Evolutionary conservation across 2,888 invertebrate species (phyloP).

Genomic region (Drosophila kanekoi): DNA sequence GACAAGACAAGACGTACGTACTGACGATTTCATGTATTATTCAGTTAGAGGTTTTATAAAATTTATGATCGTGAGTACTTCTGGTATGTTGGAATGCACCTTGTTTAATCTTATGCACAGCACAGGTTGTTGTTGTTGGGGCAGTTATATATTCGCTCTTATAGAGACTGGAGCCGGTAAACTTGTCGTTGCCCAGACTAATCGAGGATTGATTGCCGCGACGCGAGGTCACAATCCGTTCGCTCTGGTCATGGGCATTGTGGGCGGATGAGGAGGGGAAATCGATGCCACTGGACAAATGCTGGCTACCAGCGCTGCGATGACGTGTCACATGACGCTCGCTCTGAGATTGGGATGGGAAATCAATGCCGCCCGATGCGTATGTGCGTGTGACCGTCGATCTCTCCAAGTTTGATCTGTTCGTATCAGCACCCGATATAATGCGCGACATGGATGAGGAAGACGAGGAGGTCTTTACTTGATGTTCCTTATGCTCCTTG

Average conservation of each 20-base stretch:
- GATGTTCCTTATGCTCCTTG: slow-evolving; percentile 68
- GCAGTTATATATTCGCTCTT: slow-evolving; percentile 91
- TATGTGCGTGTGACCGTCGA: slow-evolving; percentile 61
- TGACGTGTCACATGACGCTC: slow-evolving; percentile 59
- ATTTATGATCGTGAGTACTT: slow-evolving; percentile 93
- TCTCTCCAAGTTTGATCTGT: slow-evolving; percentile 49
- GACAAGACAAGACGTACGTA: too few relatives aligned
- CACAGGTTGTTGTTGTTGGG: slow-evolving; percentile 91
- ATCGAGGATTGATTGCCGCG: slow-evolving; percentile 91
- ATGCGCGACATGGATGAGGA: slow-evolving; percentile 64
- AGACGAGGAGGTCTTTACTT: slow-evolving; percentile 49
- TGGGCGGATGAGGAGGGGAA: slow-evolving; percentile 68
- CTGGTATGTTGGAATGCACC: slow-evolving; percentile 93
- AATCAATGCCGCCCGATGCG: slow-evolving; percentile 60
- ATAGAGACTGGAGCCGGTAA: slow-evolving; percentile 88
- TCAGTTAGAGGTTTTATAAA: slow-evolving; percentile 87
- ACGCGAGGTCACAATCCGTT: slow-evolving; percentile 83
- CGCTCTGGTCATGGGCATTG: slow-evolving; percentile 65
- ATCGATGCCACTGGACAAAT: slow-evolving; percentile 70
- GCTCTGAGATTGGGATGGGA: slow-evolving; percentile 61
- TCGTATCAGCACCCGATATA: slow-evolving; percentile 51
- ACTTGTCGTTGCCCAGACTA: slow-evolving; percentile 88
- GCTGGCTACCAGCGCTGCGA: slow-evolving; percentile 54
- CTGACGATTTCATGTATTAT: slow-evolving; percentile 10
- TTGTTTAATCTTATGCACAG: slow-evolving; percentile 90